Percentiles rank a stretch among this genome's conserved stretches.
Conservation (phyloP, 2,888 invertebrate species). For the Drosophila putrida region DNA sequence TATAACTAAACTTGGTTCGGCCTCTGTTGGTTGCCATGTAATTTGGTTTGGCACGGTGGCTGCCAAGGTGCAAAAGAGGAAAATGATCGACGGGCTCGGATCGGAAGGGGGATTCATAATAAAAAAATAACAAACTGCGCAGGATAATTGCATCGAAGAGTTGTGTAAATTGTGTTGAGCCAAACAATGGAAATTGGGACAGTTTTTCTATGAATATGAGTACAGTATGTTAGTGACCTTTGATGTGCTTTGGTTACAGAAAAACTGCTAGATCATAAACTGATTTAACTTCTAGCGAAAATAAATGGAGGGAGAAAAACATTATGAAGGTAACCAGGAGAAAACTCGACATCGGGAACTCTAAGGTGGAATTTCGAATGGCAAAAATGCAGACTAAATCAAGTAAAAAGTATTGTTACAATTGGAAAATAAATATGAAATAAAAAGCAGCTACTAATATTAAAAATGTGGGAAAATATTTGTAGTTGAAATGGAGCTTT, state of each 20-base stretch:
- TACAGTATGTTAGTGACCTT: background rate
- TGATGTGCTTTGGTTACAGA: slow-evolving; percentile 13
- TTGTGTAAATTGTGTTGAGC: slow-evolving; percentile 73
- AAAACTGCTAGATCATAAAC: slow-evolving; percentile 8
- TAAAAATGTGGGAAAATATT: too few species aligned
- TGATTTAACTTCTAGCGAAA: background rate
- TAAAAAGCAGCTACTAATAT: too few species aligned
- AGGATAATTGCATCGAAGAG: slow-evolving; percentile 67
- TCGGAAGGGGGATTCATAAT: slow-evolving; percentile 48
- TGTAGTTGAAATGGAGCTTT: too few species aligned
- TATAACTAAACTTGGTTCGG: slow-evolving; percentile 63
- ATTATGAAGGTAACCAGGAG: too few species aligned
- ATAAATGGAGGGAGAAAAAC: background rate
- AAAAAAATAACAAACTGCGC: slow-evolving; percentile 78
- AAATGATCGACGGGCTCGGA: background rate
- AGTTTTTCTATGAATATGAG: background rate
- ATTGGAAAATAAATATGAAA: too few species aligned
- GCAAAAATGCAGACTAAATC: too few species aligned
- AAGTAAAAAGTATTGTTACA: too few species aligned
- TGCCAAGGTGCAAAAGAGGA: slow-evolving; percentile 36
- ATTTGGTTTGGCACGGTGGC: slow-evolving; percentile 73
- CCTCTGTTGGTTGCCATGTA: slow-evolving; percentile 75
- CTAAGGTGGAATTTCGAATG: too few species aligned
- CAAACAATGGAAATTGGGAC: slow-evolving; percentile 61
- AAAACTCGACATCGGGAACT: too few species aligned